Conservation (phyloP, 2,888 invertebrate genomes). For the Lypha dubia region DNA sequence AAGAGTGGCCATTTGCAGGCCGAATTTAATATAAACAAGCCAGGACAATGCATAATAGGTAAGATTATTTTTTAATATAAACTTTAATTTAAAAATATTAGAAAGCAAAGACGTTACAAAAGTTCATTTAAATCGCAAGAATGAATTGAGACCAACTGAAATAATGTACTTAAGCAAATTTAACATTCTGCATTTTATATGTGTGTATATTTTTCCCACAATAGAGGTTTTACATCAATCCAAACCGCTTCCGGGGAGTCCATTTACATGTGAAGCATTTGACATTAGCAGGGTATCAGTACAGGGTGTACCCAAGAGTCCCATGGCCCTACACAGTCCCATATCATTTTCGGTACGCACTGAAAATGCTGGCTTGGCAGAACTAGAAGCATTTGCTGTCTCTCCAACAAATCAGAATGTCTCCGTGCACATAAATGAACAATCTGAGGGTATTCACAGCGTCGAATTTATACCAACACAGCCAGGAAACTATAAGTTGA, state of each 20-base stretch:
- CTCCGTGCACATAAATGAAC: conserved; percentile 89
- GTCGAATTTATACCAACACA: conserved; percentile 93
- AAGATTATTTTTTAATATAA: conserved; percentile 67
- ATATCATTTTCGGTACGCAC: conserved; percentile 93
- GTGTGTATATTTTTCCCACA: conserved; percentile 50
- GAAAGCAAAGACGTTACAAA: too few species aligned
- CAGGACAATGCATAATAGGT: conserved; percentile 88
- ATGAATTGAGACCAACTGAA: too few species aligned
- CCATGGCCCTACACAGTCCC: conserved; percentile 91
- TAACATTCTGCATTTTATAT: too few species aligned
- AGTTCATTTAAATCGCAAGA: too few species aligned
- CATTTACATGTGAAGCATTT: conserved; percentile 96
- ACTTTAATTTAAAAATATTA: too few species aligned
- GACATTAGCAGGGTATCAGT: conserved; percentile 93
- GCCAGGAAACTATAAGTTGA: conserved; percentile 87
- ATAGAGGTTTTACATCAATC: conserved; percentile 95
- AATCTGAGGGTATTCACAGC: conserved; percentile 88
- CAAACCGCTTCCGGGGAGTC: conserved; percentile 95
- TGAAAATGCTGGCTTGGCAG: conserved; percentile 92
- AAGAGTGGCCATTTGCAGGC: conserved; percentile 97
- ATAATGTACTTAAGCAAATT: too few species aligned
- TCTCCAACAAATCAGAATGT: conserved; percentile 93
- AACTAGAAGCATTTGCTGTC: conserved; percentile 93
- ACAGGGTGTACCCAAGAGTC: conserved; percentile 89
- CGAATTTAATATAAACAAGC: conserved; percentile 93